phyloP scores from a whole-genome alignment of 2,888 invertebrate genomes.

The Yponomeuta sedellus region DNA sequence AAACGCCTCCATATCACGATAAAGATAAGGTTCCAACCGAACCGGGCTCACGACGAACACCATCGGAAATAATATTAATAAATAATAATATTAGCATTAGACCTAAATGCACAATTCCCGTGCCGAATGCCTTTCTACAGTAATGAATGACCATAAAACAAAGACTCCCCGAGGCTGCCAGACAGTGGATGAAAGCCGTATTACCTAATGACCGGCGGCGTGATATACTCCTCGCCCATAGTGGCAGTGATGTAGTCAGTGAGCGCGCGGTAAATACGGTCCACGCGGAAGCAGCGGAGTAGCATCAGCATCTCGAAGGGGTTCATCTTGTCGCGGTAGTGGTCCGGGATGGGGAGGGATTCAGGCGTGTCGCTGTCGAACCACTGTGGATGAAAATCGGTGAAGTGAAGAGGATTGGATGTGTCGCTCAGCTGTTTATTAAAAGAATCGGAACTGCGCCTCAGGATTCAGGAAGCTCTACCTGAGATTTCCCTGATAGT shows the following conservation, averaged over 20 bases:
- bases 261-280: conserved; percentile 91
- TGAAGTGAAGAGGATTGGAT: neutral
- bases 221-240: conserved; percentile 93
- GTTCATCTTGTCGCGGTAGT: conserved; percentile 79
- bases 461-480: too few relatives aligned
- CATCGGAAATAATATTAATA: too few relatives aligned
- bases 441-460: too few relatives aligned
- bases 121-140: too few relatives aligned
- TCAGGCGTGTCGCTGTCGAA: conserved; percentile 91
- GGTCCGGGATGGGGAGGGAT: conserved; percentile 80
- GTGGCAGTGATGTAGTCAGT: conserved; percentile 87
- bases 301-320: conserved; percentile 87
- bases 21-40: conserved; percentile 76
- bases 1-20: too few relatives aligned
- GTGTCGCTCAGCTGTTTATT: too few relatives aligned
- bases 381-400: conserved; percentile 76
- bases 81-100: too few relatives aligned
- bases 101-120: too few relatives aligned
- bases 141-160: too few relatives aligned
- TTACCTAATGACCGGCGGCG: conserved; percentile 79
- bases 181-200: neutral
- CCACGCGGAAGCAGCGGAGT: conserved; percentile 91
- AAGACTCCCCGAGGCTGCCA: too few relatives aligned
- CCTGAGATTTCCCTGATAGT: too few relatives aligned
- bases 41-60: conserved; percentile 94